A percentile compares a stretch with the other conserved stretches of the same genome.
These are phyloP conservation scores for Eumacrocentrus americanus DNA, from an alignment of 2,888 invertebrate genomes.

Conservation along the genomic window DNA sequence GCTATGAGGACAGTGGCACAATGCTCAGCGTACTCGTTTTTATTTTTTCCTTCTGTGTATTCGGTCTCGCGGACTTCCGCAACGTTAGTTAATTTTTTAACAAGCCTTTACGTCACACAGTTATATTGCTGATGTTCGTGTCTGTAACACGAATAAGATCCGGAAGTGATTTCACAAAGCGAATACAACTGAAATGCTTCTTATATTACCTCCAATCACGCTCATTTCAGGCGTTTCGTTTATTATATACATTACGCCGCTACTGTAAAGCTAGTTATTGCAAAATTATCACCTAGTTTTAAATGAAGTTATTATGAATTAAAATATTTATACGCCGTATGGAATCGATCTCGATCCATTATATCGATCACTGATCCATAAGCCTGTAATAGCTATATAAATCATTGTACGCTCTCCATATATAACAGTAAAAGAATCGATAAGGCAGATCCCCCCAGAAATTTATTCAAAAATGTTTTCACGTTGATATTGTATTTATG, in stretches of 20 bases:
- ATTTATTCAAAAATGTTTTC: no score
- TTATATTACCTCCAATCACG: not conserved
- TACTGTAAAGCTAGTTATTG: not conserved
- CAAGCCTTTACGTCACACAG: constrained; percentile 14
- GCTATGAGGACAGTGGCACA: no score
- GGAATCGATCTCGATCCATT: no score
- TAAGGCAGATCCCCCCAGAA: no score
- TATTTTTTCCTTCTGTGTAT: not conserved
- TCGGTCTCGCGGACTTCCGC: constrained; percentile 7
- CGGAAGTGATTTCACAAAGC: constrained; percentile 9
- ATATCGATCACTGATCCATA: no score
- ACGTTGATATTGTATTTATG: constrained; percentile 50
- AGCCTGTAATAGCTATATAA: no score
- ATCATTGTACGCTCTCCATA: no score
- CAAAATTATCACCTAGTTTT: not conserved
- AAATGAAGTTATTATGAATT: no score
- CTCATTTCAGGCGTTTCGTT: no score
- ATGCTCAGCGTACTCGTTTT: not conserved
- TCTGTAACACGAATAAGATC: constrained; percentile 10
- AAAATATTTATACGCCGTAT: no score
- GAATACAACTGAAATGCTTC: constrained; percentile 3
- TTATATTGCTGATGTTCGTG: not conserved
- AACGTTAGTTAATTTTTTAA: constrained; percentile 15
- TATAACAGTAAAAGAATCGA: no score
- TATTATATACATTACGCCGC: not conserved